Evolutionary conservation across 2,888 invertebrate genomes (phyloP).

Genomic region (Andrena chrysosceles): DNA sequence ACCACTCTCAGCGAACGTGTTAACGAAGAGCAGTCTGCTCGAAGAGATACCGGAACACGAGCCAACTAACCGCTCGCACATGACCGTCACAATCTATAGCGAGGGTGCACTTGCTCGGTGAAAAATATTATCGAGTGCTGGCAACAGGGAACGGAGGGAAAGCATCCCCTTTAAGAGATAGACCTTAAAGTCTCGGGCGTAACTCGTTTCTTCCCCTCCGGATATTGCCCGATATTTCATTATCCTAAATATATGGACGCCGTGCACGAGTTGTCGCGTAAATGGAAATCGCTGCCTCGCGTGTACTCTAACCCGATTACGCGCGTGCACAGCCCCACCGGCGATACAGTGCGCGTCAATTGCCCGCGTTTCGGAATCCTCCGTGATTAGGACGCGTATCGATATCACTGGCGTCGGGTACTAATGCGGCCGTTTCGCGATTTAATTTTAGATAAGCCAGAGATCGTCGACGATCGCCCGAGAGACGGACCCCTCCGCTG

Average conservation of each 20-base stretch:
- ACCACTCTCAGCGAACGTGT: neutral
- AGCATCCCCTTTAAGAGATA: constrained; percentile 76
- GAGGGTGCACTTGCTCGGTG: neutral
- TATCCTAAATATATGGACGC: constrained; percentile 61
- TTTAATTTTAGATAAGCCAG: constrained; percentile 57
- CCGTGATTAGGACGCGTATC: constrained; percentile 32
- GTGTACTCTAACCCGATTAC: constrained; percentile 37
- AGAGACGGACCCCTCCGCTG: neutral
- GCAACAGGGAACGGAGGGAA: constrained; percentile 39
- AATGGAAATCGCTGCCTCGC: constrained; percentile 39
- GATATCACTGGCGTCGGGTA: constrained; percentile 22
- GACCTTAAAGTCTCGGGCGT: constrained; percentile 69
- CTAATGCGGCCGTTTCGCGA: constrained; percentile 44
- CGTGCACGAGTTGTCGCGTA: constrained; percentile 27
- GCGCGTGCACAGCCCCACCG: neutral
- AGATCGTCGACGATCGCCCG: constrained; percentile 16
- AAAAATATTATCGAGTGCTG: constrained; percentile 38
- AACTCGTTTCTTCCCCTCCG: constrained; percentile 50
- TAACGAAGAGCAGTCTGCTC: constrained; percentile 25
- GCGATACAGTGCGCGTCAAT: neutral
- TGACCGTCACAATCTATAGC: neutral
- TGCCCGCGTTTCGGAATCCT: constrained; percentile 40
- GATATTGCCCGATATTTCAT: constrained; percentile 59
- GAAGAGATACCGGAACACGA: neutral
- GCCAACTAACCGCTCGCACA: constrained; percentile 22